These are phyloP conservation scores for Holothuria leucospilota DNA, from an alignment of 53 echinoderm and acorn worm genomes.

Conservation along the genomic window DNA sequence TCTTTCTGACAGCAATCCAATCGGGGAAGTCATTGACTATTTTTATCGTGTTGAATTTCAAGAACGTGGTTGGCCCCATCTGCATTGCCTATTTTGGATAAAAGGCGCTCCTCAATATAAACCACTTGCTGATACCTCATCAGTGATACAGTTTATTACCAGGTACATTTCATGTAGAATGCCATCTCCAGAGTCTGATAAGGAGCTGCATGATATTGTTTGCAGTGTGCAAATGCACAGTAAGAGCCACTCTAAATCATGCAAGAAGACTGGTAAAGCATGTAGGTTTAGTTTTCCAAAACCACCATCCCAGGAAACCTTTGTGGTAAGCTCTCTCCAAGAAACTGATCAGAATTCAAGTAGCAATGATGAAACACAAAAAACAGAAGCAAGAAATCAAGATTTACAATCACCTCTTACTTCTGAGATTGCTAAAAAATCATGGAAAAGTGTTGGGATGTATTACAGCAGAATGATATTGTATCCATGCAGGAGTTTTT, in stretches of 20 bases:
- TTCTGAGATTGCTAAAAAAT: too few species aligned
- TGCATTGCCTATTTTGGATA: slow-evolving; percentile 16
- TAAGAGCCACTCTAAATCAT: not conserved
- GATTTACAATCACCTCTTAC: too few species aligned
- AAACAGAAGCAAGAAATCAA: too few species aligned
- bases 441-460: not conserved
- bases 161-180: not conserved
- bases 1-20: not conserved
- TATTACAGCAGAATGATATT: not conserved
- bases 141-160: not conserved
- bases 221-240: not conserved
- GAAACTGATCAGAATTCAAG: too few species aligned
- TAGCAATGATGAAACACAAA: too few species aligned
- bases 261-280: too few species aligned
- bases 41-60: slow-evolving; percentile 5
- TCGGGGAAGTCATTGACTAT: too few species aligned
- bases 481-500: not conserved
- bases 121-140: not conserved
- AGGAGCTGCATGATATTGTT: slow-evolving; percentile 13
- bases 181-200: not conserved
- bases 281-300: not conserved
- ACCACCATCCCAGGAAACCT: not conserved
- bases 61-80: slow-evolving; percentile 9
- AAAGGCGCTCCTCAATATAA: not conserved
- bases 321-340: not conserved